Base-by-base conservation (phyloP, 2,888 invertebrate species). In the Epistrophe eligans region DNA sequence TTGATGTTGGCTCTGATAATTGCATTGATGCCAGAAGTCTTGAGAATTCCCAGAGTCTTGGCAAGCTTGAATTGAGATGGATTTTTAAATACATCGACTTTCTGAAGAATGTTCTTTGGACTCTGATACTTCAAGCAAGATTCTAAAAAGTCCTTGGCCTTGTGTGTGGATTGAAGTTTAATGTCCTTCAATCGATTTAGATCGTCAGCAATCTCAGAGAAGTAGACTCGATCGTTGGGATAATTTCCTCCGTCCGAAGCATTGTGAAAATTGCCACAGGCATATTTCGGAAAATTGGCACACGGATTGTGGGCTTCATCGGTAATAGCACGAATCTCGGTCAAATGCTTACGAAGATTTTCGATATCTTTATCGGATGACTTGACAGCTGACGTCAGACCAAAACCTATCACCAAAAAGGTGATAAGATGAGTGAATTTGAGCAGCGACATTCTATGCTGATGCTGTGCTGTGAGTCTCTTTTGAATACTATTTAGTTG, bases 71-170 rank as follows among this genome's bases (percentile, higher is more conserved):
- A 88, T 0, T 84, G 52, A 2, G 66, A 43, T 2, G 88, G 79
- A 28, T 88, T 73, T 17, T 84, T 77, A 50, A 77, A 88, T 2
- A 88, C 62, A n/a, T 88, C 79, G 1, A 88, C 88, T 17, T 77
- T 84, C 38, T 71, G 67, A 0, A 88, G 73, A n/a, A 88, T 80
- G n/a, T 80, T 80, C 60, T 83, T 80, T 11, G 88, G 88, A 11
- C 13, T 77, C 62, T 88, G 88, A 17, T 80, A 70, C 6, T 62
- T 73, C 48, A 77, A 57, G 24, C 88, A 88, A 6, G 88, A 88
- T 50, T 84, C 80, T 2, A 88, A 70, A 32, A 77, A 88, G n/a
- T 88, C 88, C 72, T 84, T 84, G 43, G 88, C 88, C 50, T 88
- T 88, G 2, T 77, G 55, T 8, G 84, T 79, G 4, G 84, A 60